Conservation (phyloP, 2,888 invertebrate genomes). For the Pomacea canaliculata region DNA sequence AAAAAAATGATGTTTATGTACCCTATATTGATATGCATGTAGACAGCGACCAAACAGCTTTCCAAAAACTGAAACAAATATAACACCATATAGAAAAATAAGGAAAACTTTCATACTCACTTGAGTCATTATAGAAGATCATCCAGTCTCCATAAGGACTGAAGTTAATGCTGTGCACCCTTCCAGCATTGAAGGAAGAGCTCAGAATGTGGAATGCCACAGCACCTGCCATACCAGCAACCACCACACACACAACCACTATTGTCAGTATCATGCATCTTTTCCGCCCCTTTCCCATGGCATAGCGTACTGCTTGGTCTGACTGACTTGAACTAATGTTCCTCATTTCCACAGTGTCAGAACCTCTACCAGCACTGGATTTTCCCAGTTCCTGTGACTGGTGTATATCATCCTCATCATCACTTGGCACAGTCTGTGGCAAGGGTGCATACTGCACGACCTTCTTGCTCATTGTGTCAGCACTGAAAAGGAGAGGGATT, state of each 20-base stretch:
- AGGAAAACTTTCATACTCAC: conserved; percentile 10
- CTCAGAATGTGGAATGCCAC: conserved; percentile 21
- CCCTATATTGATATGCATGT: too few species aligned
- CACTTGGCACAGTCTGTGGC: conserved; percentile 27
- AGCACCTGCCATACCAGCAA: conserved; percentile 17
- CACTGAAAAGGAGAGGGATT: too few species aligned
- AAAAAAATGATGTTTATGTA: too few species aligned
- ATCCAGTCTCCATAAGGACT: conserved; percentile 24
- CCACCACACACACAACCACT: conserved; percentile 11
- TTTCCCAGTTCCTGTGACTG: neutral
- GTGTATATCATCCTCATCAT: conserved; percentile 30
- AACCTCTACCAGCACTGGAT: neutral
- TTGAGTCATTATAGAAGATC: conserved; percentile 19
- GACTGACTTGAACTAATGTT: too few species aligned
- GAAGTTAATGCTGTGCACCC: conserved; percentile 14
- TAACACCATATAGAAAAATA: too few species aligned
- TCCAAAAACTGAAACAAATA: too few species aligned
- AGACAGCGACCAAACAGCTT: too few species aligned
- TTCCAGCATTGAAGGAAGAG: conserved; percentile 18
- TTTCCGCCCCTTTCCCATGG: conserved; percentile 11
- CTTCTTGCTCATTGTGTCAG: conserved; percentile 2
- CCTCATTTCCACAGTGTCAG: neutral
- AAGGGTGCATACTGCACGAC: conserved; percentile 29
- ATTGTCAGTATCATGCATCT: conserved; percentile 2
- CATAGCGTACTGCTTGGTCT: too few species aligned